Evolutionary conservation across 2,797 vertebrate genomes (phyloP).

Genomic region (Chaetodon trifasciatus): DNA sequence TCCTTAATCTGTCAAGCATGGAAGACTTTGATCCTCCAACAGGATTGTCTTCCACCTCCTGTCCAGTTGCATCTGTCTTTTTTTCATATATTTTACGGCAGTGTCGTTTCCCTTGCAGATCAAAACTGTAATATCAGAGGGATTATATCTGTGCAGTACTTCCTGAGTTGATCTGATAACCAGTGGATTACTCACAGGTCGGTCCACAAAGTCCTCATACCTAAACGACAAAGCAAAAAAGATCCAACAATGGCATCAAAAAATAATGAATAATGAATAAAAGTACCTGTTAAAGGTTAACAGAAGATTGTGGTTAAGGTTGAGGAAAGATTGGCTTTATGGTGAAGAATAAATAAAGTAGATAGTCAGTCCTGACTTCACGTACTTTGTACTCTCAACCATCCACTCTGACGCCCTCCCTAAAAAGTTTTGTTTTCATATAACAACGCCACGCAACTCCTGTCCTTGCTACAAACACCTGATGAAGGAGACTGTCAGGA

Average conservation of each 20-base stretch:
- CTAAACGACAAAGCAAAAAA: background rate
- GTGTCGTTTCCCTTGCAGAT: conserved; percentile 52
- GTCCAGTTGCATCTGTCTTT: conserved; percentile 41
- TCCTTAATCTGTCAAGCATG: conserved; percentile 56
- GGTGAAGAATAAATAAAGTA: background rate
- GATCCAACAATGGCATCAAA: background rate
- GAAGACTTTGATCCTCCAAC: conserved; percentile 47
- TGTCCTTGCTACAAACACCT: conserved; percentile 10
- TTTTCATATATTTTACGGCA: conserved; percentile 33
- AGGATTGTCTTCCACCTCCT: conserved; percentile 52
- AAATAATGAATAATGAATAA: too few species aligned
- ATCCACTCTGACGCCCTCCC: too few species aligned
- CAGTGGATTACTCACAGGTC: conserved; percentile 66
- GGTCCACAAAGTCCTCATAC: background rate
- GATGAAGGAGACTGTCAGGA: conserved; percentile 12
- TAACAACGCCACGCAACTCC: background rate
- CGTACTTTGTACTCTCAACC: background rate
- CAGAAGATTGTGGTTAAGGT: background rate
- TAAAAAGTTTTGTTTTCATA: too few species aligned
- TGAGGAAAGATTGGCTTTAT: background rate
- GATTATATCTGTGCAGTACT: conserved; percentile 66
- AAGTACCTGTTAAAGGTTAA: background rate
- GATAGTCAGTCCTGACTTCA: background rate
- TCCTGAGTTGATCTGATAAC: conserved; percentile 59
- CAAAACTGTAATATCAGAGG: conserved; percentile 52